Evolutionary conservation across 2,113 vertebrate species (phyloP).

Genomic region (Tychaedon coryphoeus): DNA sequence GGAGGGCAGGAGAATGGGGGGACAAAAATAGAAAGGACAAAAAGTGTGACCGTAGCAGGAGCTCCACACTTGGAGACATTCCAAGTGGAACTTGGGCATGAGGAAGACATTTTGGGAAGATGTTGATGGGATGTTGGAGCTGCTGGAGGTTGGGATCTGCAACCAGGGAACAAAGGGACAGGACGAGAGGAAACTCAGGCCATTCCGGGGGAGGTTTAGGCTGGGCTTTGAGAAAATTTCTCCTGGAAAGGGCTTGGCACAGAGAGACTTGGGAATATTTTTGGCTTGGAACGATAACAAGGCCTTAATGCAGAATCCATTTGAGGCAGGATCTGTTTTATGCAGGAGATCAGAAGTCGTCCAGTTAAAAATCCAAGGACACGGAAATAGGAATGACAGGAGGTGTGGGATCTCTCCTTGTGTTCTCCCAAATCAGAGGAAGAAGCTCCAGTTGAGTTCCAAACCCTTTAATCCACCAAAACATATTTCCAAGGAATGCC

Average conservation of each 20-base stretch:
- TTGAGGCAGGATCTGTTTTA: background rate
- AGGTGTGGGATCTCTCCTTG: background rate
- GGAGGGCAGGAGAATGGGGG: background rate
- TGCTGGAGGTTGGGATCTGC: background rate
- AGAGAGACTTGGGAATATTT: background rate
- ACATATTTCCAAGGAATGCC: background rate
- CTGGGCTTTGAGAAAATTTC: background rate
- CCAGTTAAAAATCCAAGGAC: background rate
- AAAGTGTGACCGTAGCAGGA: background rate
- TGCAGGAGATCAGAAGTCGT: background rate
- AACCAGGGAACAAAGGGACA: background rate
- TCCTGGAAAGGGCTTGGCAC: background rate
- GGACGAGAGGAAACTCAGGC: background rate
- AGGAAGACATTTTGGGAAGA: background rate
- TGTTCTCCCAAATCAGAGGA: background rate
- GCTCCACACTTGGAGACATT: background rate
- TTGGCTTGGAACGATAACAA: background rate
- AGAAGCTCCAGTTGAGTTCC: background rate
- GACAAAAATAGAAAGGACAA: background rate
- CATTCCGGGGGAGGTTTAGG: background rate
- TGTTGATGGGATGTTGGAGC: accelerated
- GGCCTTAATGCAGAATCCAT: background rate
- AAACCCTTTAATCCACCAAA: background rate
- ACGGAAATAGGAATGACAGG: background rate
- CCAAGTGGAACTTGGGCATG: background rate